phyloP scores from a whole-genome alignment of 2,888 invertebrate genomes.

The Ariolimax columbianus region DNA sequence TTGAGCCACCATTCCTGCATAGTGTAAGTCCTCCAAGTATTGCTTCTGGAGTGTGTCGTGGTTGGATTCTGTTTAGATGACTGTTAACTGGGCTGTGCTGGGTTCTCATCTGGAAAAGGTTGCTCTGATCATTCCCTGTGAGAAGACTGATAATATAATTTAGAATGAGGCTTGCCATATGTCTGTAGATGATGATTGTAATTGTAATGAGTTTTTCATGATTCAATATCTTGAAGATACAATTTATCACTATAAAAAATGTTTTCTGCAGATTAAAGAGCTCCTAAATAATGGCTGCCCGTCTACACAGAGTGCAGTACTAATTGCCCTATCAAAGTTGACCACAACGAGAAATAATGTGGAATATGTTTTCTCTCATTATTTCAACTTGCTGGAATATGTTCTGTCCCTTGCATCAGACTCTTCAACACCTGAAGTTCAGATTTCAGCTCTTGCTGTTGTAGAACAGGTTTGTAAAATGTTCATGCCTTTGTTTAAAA shows the following conservation, averaged over 20 bases:
- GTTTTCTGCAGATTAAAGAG: neutral
- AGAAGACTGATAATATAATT: too few species aligned
- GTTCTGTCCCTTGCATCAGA: constrained; percentile 33
- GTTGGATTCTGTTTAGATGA: too few species aligned
- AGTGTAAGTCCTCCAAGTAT: too few species aligned
- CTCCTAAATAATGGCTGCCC: neutral
- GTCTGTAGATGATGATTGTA: too few species aligned
- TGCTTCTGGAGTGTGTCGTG: too few species aligned
- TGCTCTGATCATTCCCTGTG: too few species aligned
- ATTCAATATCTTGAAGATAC: too few species aligned
- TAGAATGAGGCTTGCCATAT: too few species aligned
- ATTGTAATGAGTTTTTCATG: neutral
- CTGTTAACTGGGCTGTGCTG: too few species aligned
- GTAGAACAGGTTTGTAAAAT: constrained; percentile 21
- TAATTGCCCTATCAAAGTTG: neutral
- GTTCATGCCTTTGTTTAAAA: neutral
- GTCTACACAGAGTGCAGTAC: neutral
- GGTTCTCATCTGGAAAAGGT: too few species aligned
- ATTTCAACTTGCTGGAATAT: neutral
- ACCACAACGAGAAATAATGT: neutral
- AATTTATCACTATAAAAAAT: too few species aligned
- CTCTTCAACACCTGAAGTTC: constrained; percentile 9
- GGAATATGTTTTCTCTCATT: neutral
- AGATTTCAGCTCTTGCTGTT: constrained; percentile 18
- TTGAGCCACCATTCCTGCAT: too few species aligned